A percentile compares a stretch with the other conserved stretches of the same genome.
Conservation (phyloP, 92 coral and sea anemone genomes). For the Porites lobata region DNA sequence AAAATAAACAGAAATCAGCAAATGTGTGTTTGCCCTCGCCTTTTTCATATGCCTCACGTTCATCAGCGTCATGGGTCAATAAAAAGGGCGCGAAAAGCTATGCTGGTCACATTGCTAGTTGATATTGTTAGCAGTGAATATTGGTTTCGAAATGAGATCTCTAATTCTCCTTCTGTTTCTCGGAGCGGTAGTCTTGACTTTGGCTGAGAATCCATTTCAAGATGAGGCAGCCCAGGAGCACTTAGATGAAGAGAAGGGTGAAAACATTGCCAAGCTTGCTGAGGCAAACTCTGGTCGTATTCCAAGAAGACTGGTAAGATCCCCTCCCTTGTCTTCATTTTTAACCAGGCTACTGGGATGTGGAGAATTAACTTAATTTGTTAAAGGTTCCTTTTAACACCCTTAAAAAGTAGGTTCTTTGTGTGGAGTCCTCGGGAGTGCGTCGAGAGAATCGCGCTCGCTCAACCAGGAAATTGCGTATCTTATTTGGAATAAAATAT, state of each 20-base stretch:
- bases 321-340: no score
- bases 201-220: neutral
- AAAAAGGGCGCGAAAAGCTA: neutral
- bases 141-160: neutral
- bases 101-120: neutral
- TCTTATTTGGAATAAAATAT: no score
- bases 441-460: no score
- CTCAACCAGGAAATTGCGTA: no score
- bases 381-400: no score
- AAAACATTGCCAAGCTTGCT: neutral
- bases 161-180: neutral
- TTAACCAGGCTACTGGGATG: no score
- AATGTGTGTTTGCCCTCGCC: neutral
- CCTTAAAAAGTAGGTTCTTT: no score
- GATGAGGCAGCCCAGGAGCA: neutral
- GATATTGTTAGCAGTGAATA: neutral
- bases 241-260: neutral
- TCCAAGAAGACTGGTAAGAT: no score
- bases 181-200: neutral
- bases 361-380: no score
- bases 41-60: neutral
- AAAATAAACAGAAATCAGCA: neutral
- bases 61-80: neutral
- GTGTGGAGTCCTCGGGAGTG: no score
- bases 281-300: neutral